Evolutionary conservation across 2,113 vertebrate genomes (phyloP).

Genomic region (Poeciliopsis turrubarensis): DNA sequence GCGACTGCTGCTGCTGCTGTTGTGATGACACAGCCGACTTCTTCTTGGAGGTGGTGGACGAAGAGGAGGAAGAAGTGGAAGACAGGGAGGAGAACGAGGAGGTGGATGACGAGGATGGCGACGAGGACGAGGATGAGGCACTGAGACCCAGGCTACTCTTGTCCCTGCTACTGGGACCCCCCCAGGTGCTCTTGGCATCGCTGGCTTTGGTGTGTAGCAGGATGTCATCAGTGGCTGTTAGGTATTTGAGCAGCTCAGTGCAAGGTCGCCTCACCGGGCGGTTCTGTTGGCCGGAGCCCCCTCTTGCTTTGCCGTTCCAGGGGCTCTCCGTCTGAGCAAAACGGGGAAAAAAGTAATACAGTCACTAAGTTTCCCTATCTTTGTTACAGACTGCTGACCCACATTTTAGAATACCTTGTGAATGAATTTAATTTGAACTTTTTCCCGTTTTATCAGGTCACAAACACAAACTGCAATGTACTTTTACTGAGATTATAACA

Average conservation of each 20-base stretch:
- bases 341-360: slow-evolving; percentile 38
- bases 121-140: slow-evolving; percentile 76
- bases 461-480: neutral
- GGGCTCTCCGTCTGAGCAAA: slow-evolving; percentile 90
- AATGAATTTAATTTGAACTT: neutral
- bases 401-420: neutral
- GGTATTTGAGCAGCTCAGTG: slow-evolving; percentile 99
- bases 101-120: slow-evolving; percentile 79
- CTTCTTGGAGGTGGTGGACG: slow-evolving; percentile 81
- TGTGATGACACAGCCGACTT: slow-evolving; percentile 78
- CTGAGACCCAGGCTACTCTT: slow-evolving; percentile 82
- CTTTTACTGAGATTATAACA: neutral
- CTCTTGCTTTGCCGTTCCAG: slow-evolving; percentile 94
- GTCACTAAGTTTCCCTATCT: slow-evolving; percentile 16
- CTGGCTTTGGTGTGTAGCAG: slow-evolving; percentile 91
- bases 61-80: slow-evolving; percentile 81
- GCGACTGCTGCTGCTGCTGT: slow-evolving; percentile 85
- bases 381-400: neutral
- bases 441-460: neutral
- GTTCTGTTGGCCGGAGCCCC: slow-evolving; percentile 89
- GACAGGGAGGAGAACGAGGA: slow-evolving; percentile 81
- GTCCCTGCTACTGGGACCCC: slow-evolving; percentile 81
- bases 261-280: slow-evolving; percentile 95
- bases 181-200: slow-evolving; percentile 89
- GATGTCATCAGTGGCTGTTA: slow-evolving; percentile 95